Evolutionary conservation across 2,113 vertebrate species (phyloP).

Genomic region (Alaudala cheleensis): DNA sequence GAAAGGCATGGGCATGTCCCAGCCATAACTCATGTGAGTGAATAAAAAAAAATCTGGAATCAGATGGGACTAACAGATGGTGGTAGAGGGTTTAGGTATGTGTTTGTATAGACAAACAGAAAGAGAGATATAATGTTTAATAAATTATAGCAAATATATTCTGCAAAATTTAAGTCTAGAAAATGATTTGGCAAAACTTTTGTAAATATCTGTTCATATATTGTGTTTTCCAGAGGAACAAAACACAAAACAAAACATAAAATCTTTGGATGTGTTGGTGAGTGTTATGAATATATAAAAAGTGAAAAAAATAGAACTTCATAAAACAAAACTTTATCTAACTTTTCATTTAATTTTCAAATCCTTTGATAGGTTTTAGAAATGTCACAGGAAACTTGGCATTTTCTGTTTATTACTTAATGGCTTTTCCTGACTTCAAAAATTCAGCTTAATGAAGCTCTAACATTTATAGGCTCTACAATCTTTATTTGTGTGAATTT

Average conservation of each 20-base stretch:
- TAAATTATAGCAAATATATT: background rate
- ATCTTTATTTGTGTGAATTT: background rate
- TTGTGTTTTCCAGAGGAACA: background rate
- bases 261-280: background rate
- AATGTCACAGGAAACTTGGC: background rate
- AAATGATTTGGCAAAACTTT: background rate
- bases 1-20: background rate
- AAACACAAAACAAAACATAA: fast-evolving
- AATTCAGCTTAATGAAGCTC: constrained; percentile 7
- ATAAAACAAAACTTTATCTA: background rate
- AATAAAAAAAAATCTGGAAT: background rate
- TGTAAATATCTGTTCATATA: background rate
- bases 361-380: background rate
- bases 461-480: background rate
- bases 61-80: background rate
- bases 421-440: background rate
- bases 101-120: background rate
- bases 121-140: background rate
- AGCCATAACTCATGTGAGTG: background rate
- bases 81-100: fast-evolving
- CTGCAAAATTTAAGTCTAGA: background rate
- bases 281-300: background rate
- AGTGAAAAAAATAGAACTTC: background rate
- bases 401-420: background rate
- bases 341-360: background rate